phyloP scores from a whole-genome alignment of 23 tunicate species.

The Halocynthia roretzi region DNA sequence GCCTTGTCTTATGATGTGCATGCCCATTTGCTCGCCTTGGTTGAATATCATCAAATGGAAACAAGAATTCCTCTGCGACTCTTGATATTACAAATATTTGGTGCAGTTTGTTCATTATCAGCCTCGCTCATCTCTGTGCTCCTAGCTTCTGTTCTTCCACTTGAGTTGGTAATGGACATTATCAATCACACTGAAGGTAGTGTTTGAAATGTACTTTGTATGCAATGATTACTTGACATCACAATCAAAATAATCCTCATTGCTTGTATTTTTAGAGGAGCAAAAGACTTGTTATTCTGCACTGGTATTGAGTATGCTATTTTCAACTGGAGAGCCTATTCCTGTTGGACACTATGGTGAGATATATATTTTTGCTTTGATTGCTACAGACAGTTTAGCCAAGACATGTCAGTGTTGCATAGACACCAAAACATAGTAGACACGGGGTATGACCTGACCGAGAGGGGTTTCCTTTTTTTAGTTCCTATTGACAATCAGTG shows the following conservation, averaged over 20 bases:
- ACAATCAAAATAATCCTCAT: too few relatives aligned
- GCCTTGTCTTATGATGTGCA: slow-evolving; percentile 24
- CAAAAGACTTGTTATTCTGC: slow-evolving; percentile 53
- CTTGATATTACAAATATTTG: slow-evolving; percentile 48
- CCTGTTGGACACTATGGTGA: slow-evolving; percentile 72
- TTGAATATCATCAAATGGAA: slow-evolving; percentile 85
- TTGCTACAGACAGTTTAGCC: background rate
- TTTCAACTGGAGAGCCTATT: slow-evolving; percentile 88
- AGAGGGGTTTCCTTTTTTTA: too few relatives aligned
- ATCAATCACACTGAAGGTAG: slow-evolving; percentile 46
- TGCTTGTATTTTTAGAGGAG: slow-evolving; percentile 26
- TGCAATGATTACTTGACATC: too few relatives aligned
- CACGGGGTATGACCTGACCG: too few relatives aligned
- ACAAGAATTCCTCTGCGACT: slow-evolving; percentile 41
- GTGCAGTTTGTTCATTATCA: slow-evolving; percentile 57
- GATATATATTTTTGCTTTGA: background rate
- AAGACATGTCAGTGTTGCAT: too few relatives aligned
- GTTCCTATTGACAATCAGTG: too few relatives aligned
- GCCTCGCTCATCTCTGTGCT: slow-evolving; percentile 35
- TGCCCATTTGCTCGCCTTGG: slow-evolving; percentile 27
- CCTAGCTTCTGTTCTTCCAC: slow-evolving; percentile 48
- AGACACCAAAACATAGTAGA: too few relatives aligned
- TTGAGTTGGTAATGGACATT: slow-evolving; percentile 48
- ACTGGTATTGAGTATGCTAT: slow-evolving; percentile 67
- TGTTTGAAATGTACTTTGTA: background rate